Percentiles rank a stretch among this genome's conserved stretches.
phyloP scores from a whole-genome alignment of 2,797 vertebrate genomes.

The Nyctibius grandis region DNA sequence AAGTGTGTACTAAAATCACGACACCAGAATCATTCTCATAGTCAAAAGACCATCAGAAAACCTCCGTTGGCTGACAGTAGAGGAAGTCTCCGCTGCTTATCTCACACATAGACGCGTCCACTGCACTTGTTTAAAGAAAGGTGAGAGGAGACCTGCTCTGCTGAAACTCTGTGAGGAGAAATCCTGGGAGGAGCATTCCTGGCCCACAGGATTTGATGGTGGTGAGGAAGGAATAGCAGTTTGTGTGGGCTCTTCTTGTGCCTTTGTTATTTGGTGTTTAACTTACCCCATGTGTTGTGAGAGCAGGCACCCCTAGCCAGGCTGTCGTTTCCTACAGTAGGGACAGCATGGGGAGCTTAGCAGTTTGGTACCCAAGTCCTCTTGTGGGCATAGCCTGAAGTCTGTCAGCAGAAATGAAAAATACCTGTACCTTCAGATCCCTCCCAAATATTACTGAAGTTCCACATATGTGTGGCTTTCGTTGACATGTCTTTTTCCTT shows the following conservation, averaged over 20 bases:
- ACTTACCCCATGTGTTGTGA: not conserved
- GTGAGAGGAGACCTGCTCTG: not conserved
- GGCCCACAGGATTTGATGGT: not conserved
- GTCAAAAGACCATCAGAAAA: not conserved
- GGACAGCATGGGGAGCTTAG: not conserved
- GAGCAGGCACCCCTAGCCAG: not conserved
- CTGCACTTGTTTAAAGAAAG: not conserved
- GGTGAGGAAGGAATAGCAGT: not conserved
- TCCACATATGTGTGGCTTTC: not conserved
- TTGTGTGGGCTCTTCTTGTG: not conserved
- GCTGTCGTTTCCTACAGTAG: not conserved
- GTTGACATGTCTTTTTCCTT: not conserved
- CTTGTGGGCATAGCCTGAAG: not conserved
- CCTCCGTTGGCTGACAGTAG: not conserved
- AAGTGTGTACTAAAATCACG: not conserved
- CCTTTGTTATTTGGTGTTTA: not conserved
- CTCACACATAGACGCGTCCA: accelerated
- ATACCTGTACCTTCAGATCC: not conserved
- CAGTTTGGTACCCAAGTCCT: not conserved
- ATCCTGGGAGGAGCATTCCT: not conserved
- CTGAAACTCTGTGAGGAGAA: not conserved
- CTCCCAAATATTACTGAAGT: not conserved
- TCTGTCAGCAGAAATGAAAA: not conserved
- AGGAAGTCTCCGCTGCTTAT: not conserved
- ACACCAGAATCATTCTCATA: not conserved